Evolutionary conservation across 1,140 invertebrate species (phyloP).

Genomic region (Bombus sylvicola): DNA sequence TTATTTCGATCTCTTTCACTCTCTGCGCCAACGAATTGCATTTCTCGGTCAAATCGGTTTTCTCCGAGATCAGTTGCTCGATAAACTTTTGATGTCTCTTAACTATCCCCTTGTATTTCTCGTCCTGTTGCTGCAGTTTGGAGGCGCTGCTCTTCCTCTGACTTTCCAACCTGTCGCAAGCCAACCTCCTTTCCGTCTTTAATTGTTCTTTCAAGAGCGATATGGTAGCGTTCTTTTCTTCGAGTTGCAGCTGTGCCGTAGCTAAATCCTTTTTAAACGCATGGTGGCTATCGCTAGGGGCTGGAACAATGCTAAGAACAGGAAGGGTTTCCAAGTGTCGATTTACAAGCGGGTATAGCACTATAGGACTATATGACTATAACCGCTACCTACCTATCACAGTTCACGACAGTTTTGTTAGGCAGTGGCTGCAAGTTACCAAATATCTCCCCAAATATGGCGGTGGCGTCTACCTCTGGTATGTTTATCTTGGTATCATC

Average conservation of each 20-base stretch:
- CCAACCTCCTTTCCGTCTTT: constrained; percentile 76
- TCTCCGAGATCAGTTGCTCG: constrained; percentile 87
- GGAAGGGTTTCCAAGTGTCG: too few relatives aligned
- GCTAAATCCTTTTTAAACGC: constrained; percentile 72
- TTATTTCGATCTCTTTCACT: constrained; percentile 84
- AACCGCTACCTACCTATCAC: too few relatives aligned
- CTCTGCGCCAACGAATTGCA: constrained; percentile 84
- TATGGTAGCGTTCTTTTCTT: constrained; percentile 80
- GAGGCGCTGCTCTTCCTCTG: constrained; percentile 76
- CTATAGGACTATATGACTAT: too few relatives aligned
- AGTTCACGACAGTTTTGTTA: too few relatives aligned
- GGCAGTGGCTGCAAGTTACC: neutral
- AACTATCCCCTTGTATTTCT: constrained; percentile 86
- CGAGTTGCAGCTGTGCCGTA: constrained; percentile 76
- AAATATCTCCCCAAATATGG: constrained; percentile 13
- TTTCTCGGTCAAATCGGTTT: constrained; percentile 86
- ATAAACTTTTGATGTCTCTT: constrained; percentile 88
- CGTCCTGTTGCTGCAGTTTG: constrained; percentile 84
- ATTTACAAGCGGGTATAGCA: too few relatives aligned
- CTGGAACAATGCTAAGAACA: neutral
- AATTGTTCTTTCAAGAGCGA: constrained; percentile 78
- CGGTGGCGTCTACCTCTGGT: neutral
- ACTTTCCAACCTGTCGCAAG: constrained; percentile 77
- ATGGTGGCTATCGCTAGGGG: neutral
- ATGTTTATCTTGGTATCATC: neutral